Base-by-base conservation (phyloP, 2,888 invertebrate species). In the Apoderus coryli region DNA sequence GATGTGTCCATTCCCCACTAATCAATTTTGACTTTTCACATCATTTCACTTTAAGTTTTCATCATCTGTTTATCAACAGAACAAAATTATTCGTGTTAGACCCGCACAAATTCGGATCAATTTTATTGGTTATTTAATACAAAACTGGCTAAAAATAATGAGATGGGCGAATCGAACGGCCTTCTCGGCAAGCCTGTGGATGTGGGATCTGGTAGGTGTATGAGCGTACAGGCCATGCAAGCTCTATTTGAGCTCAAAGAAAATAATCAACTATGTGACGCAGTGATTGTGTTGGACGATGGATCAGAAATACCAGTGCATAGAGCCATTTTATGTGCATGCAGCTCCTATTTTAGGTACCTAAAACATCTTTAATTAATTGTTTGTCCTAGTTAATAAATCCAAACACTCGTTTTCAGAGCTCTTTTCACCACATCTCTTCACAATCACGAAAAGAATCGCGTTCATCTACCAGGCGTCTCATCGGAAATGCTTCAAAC, bases 311-410 rank as follows among this genome's bases (percentile, higher is more conserved):
- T 86, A 52, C 78, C 79, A 22, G 81, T 90, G 31, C 90, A 92
- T 59, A 72, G 86, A 39, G 76, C 81, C 34, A 78, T 88, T 44
- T 67, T 88, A 46, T 81, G 82, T 37, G 78, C 88, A 33, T 85
- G 86, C 61, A 90, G 90, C 52, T 75, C 80, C 22, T 92, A 89
- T 61, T 92, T 92, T 61, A 71, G 79, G 84, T 84, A 63, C n/a
- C n/a, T 22, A 11, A 19, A 9, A 24, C 25, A 9, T 10, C 25
- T 6, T 10, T 24, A 24, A 24, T 19, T 19, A 19, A 6, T 7
- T 19, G n/a, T 19, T 19, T n/a, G 19, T 7, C 19, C n/a, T 19
- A 7, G 19, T 19, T 7, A n/a, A n/a, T 19, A 19, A 7, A 7
- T 19, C 6, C n/a, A 6, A 6, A 14, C 5, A 27, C 7, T 13